Percentiles rank a stretch among this genome's conserved stretches.
Evolutionary conservation across 2,888 invertebrate species (phyloP).

Genomic region (Phyllotreta cruciferae): DNA sequence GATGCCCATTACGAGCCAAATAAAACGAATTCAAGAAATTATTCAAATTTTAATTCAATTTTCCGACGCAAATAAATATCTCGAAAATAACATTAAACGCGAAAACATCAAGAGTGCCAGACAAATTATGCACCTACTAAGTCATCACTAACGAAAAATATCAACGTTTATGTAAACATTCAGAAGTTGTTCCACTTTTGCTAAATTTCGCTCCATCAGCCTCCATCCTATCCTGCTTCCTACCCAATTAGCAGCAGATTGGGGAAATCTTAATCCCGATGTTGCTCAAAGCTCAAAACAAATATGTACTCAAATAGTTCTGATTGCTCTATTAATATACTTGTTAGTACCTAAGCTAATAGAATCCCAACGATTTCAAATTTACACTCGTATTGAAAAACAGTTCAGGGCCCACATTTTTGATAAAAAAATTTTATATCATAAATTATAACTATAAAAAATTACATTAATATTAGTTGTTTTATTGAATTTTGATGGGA

Average conservation of each 20-base stretch:
- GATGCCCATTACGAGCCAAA: too few species aligned
- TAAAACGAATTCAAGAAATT: too few species aligned
- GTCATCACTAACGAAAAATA: not conserved
- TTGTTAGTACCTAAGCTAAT: slow-evolving; percentile 17
- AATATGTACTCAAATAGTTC: slow-evolving; percentile 34
- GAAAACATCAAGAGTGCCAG: not conserved
- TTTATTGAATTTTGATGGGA: not conserved
- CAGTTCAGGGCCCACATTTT: not conserved
- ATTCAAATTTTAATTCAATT: too few species aligned
- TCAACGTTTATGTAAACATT: not conserved
- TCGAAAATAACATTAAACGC: too few species aligned
- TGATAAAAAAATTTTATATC: too few species aligned
- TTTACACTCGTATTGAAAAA: slow-evolving; percentile 6
- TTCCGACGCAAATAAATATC: too few species aligned
- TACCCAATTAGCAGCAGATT: slow-evolving; percentile 23
- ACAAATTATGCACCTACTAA: not conserved
- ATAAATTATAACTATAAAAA: too few species aligned
- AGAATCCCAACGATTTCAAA: slow-evolving; percentile 26
- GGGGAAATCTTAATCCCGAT: slow-evolving; percentile 29
- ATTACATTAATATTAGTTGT: not conserved
- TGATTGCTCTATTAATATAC: slow-evolving; percentile 34
- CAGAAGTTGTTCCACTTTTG: not conserved
- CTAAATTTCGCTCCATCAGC: not conserved
- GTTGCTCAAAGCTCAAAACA: slow-evolving; percentile 32
- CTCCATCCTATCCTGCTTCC: slow-evolving; percentile 8